Percentiles rank a stretch among this genome's conserved stretches.
These are phyloP conservation scores for Trachymyrmex septentrionalis DNA, from an alignment of 1,140 invertebrate species.

Conservation along the genomic window DNA sequence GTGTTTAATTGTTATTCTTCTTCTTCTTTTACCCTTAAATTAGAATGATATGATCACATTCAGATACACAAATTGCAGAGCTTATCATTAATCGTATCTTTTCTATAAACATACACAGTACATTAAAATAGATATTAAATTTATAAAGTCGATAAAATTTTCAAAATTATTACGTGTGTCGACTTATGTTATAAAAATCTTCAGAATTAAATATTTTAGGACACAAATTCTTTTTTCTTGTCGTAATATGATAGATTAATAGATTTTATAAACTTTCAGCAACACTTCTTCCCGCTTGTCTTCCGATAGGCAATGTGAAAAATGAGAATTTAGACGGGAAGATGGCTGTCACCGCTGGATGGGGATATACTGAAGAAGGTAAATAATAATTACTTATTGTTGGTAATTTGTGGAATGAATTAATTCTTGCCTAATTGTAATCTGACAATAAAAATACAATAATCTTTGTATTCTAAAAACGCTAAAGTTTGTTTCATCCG, in stretches of 20 bases:
- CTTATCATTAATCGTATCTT: too few relatives aligned
- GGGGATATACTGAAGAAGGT: slow-evolving; percentile 87
- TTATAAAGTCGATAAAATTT: not conserved
- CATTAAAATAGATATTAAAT: slow-evolving; percentile 11
- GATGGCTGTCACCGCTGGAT: slow-evolving; percentile 91
- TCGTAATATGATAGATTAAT: not conserved
- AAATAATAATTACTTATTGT: slow-evolving; percentile 84
- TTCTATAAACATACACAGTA: too few relatives aligned
- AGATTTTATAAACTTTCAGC: slow-evolving; percentile 84
- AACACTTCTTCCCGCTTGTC: slow-evolving; percentile 89
- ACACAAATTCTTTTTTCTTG: not conserved
- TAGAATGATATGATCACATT: too few relatives aligned
- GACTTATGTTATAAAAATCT: too few relatives aligned
- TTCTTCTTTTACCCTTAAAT: too few relatives aligned
- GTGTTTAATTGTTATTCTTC: too few relatives aligned
- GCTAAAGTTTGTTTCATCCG: not conserved
- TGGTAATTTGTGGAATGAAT: slow-evolving; percentile 80
- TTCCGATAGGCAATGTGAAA: slow-evolving; percentile 88
- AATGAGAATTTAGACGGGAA: slow-evolving; percentile 86
- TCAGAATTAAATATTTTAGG: not conserved
- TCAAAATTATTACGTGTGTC: not conserved
- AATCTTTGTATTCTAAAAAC: not conserved
- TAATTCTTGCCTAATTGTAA: not conserved
- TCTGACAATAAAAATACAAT: too few relatives aligned
- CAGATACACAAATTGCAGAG: too few relatives aligned